Percentiles rank a stretch among this genome's conserved stretches.
Evolutionary conservation across 1,140 invertebrate genomes (phyloP).

Genomic region (Parapsyche elsis): DNA sequence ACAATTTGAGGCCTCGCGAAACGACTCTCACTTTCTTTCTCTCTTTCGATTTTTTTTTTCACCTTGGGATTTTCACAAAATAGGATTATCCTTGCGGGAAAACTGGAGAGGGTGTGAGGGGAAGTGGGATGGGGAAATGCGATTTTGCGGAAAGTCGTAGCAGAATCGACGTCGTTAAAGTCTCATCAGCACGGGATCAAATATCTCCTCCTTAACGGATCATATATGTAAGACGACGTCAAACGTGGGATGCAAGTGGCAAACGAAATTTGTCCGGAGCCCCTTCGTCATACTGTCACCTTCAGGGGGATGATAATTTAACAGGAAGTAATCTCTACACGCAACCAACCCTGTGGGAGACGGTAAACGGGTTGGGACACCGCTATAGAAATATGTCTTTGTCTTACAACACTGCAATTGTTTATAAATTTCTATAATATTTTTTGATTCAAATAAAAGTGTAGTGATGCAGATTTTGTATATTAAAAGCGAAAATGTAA

Average conservation of each 20-base stretch:
- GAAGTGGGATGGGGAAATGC: not conserved
- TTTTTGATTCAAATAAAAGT: too few species aligned
- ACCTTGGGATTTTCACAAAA: conserved; percentile 20
- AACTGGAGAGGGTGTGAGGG: not conserved
- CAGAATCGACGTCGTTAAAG: conserved; percentile 29
- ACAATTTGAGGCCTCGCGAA: not conserved
- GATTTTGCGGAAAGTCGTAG: not conserved
- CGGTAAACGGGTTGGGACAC: not conserved
- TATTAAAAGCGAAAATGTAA: too few species aligned
- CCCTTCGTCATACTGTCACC: conserved; percentile 16
- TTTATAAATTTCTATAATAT: not conserved
- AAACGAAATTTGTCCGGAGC: conserved; percentile 16
- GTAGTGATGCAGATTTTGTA: too few species aligned
- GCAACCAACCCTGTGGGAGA: not conserved
- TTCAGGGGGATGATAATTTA: conserved; percentile 36
- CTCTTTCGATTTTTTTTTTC: conserved; percentile 7
- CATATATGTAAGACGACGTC: conserved; percentile 3
- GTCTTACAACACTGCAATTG: not conserved
- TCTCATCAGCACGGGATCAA: conserved; percentile 15
- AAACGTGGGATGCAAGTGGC: not conserved
- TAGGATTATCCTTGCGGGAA: not conserved
- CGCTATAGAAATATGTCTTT: not conserved
- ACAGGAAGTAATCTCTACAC: conserved; percentile 31
- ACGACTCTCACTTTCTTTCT: not conserved
- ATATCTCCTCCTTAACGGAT: conserved; percentile 4